phyloP scores from a whole-genome alignment of 2,113 vertebrate species.

The Chaenogobius annularis region DNA sequence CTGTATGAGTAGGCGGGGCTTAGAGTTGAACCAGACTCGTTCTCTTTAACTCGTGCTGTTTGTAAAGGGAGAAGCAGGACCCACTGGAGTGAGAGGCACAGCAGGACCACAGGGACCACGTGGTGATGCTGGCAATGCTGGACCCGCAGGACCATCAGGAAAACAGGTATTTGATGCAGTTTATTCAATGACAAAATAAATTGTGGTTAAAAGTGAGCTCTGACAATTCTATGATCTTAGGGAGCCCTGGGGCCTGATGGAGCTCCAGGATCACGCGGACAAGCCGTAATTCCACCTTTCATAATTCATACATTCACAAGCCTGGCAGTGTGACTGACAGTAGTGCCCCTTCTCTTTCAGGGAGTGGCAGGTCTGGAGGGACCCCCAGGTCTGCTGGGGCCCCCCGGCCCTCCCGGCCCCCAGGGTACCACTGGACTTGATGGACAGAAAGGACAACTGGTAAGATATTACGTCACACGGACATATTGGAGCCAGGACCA shows the following conservation, averaged over 20 bases:
- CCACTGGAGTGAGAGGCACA: slow-evolving; percentile 89
- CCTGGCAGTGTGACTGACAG: background rate
- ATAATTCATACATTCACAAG: background rate
- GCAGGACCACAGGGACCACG: slow-evolving; percentile 89
- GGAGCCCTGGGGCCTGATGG: slow-evolving; percentile 58
- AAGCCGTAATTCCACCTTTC: slow-evolving; percentile 38
- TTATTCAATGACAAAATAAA: background rate
- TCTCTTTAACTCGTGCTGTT: too few species aligned
- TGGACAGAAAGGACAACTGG: slow-evolving; percentile 91
- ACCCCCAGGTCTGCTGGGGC: slow-evolving; percentile 82
- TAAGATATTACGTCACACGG: slow-evolving; percentile 58
- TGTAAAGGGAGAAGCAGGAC: slow-evolving; percentile 89
- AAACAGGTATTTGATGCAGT: slow-evolving; percentile 73
- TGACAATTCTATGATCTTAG: slow-evolving; percentile 32
- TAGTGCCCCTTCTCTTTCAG: slow-evolving; percentile 59
- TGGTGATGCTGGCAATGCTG: slow-evolving; percentile 85
- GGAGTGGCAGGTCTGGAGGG: slow-evolving; percentile 86
- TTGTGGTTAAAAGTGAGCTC: background rate
- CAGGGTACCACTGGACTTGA: slow-evolving; percentile 88
- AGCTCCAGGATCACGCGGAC: slow-evolving; percentile 50
- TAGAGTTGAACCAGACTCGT: too few species aligned
- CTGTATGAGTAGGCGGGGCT: too few species aligned
- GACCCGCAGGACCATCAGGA: slow-evolving; percentile 81
- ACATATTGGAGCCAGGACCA: background rate
- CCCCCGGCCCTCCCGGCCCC: slow-evolving; percentile 86